phyloP scores from a whole-genome alignment of 2,113 vertebrate genomes.

The Panurus biarmicus region DNA sequence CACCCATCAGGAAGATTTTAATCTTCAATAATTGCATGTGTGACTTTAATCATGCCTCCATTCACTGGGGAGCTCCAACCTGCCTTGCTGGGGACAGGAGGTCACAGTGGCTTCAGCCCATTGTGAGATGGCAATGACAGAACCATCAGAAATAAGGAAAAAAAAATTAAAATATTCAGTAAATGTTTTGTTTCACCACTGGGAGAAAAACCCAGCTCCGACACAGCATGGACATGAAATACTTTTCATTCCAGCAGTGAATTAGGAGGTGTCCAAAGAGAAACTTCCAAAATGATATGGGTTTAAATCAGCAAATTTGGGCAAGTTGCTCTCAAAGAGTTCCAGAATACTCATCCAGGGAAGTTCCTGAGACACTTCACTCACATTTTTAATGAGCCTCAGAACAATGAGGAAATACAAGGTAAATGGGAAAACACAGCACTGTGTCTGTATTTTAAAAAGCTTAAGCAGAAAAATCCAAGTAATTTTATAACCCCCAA shows the following conservation, averaged over 20 bases:
- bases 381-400: background rate
- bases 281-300: background rate
- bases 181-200: background rate
- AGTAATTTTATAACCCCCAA: slow-evolving; percentile 3
- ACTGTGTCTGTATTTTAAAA: background rate
- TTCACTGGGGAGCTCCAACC: background rate
- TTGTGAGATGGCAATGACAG: background rate
- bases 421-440: background rate
- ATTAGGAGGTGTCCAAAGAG: background rate
- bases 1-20: background rate
- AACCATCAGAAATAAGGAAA: background rate
- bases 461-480: background rate
- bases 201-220: background rate
- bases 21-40: background rate
- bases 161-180: background rate
- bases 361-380: background rate
- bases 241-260: background rate
- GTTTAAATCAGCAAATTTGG: background rate
- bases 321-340: background rate
- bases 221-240: background rate
- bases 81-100: background rate
- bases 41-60: background rate
- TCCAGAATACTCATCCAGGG: background rate
- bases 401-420: background rate
- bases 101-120: background rate